These are phyloP conservation scores for Xenotilapia longispinis DNA, from an alignment of 2,113 vertebrate species.

Conservation along the genomic window DNA sequence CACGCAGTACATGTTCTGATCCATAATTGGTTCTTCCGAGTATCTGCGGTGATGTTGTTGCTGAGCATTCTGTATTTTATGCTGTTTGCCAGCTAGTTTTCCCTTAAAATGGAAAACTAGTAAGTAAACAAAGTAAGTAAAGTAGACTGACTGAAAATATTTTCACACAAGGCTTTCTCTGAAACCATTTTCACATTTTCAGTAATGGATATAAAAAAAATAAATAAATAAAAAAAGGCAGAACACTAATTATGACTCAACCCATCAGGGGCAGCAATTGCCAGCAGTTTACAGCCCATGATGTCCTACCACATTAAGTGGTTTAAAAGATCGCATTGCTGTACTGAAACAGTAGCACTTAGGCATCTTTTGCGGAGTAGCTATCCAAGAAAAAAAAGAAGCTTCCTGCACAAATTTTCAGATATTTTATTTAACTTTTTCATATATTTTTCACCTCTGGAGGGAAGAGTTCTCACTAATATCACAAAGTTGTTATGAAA, in stretches of 20 bases:
- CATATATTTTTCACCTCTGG: not conserved
- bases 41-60: not conserved
- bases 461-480: not conserved
- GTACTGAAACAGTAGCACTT: not conserved
- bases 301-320: not conserved
- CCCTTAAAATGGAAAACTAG: not conserved
- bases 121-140: too few relatives aligned
- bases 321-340: conserved; percentile 13
- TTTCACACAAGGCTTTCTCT: not conserved
- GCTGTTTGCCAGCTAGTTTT: not conserved
- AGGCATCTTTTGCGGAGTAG: not conserved
- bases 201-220: not conserved
- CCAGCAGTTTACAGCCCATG: not conserved
- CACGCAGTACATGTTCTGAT: not conserved
- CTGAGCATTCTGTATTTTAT: not conserved
- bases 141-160: not conserved
- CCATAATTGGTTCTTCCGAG: not conserved
- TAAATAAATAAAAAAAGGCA: not conserved
- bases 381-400: not conserved
- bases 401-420: not conserved
- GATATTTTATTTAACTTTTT: not conserved
- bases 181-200: not conserved
- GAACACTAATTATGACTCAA: not conserved
- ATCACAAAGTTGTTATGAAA: not conserved
- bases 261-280: not conserved